Conservation (phyloP, 2,113 vertebrate species). For the Prinia subflava region DNA sequence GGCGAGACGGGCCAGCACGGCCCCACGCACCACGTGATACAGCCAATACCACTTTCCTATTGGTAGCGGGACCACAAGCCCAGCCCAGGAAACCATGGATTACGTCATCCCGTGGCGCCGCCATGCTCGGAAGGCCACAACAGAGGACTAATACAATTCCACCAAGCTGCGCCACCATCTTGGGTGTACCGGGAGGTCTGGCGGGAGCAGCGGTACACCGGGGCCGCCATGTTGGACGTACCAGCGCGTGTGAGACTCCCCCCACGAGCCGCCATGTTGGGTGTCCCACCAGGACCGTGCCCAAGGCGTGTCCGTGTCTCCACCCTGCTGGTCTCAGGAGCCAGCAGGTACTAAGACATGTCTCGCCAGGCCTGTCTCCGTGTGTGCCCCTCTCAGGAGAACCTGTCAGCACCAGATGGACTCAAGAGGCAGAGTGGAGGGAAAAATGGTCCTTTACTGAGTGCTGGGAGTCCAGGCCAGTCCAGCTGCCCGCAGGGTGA, state of each 20-base stretch:
- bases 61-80: background rate
- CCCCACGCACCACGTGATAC: fast-evolving
- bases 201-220: fast-evolving
- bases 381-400: too few relatives aligned
- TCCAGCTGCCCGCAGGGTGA: fast-evolving
- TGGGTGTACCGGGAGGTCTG: fast-evolving
- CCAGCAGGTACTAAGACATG: fast-evolving
- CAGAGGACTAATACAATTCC: fast-evolving
- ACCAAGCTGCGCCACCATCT: fast-evolving
- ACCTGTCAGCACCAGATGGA: fast-evolving
- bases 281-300: fast-evolving
- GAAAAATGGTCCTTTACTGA: background rate
- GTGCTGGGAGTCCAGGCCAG: background rate
- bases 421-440: background rate
- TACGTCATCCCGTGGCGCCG: fast-evolving
- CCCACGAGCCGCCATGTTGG: fast-evolving
- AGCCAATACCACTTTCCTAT: fast-evolving
- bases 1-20: fast-evolving
- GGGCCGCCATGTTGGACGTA: background rate
- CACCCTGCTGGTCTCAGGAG: too few relatives aligned
- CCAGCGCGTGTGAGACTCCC: fast-evolving
- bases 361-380: fast-evolving
- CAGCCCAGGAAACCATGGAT: fast-evolving
- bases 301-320: fast-evolving
- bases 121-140: background rate